Base-by-base conservation (phyloP, 2,113 vertebrate species). In the Sinocyclocheilus rhinocerous region DNA sequence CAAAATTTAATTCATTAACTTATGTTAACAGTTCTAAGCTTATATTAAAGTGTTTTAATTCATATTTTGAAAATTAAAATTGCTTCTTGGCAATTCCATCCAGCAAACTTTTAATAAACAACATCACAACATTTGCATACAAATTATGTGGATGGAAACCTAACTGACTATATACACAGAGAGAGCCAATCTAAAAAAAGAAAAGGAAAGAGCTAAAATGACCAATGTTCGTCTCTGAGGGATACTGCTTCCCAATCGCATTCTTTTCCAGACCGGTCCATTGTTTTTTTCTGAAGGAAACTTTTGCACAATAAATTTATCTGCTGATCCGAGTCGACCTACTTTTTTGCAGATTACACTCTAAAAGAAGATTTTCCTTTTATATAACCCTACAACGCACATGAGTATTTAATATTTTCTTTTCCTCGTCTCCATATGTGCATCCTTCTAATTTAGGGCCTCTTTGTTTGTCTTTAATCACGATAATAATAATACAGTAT, bases 321-420 rank as follows among this genome's bases (percentile, higher is more conserved):
- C 48, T 52, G n/a, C 45, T 52, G n/a, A 76, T 29, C 15, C n/a
- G 75, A 76, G 73, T 85, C 87, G 89, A 81, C 85, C 89, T 33
- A 67, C 70, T 89, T 89, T 42, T 89, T 89, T 91, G 85, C 70
- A 36, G 91, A 92, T 92, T 92, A 85, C 39, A 80, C 61, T 73
- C 69, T 29, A 87, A 86, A 87, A 89, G 89, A 85, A 86, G 84
- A 42, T 85, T 78, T 48, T 81, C 88, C 87, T 89, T 87, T 85
- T 86, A 86, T 76, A 81, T 50, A 82, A 63, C 67, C 4, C 50
- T 22, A 24, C 67, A 83, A 22, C 18, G 3, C 20, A n/a, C 33
- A 29, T 42, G 50, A 52, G 15, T 84, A 52, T 33, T 69, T 69
- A 13, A 67, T 59, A 24, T 50, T 22, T 77, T 77, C 16, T n/a